A percentile compares a stretch with the other conserved stretches of the same genome.
Conservation (phyloP, 2,888 invertebrate species). For the Yponomeuta malinellus region DNA sequence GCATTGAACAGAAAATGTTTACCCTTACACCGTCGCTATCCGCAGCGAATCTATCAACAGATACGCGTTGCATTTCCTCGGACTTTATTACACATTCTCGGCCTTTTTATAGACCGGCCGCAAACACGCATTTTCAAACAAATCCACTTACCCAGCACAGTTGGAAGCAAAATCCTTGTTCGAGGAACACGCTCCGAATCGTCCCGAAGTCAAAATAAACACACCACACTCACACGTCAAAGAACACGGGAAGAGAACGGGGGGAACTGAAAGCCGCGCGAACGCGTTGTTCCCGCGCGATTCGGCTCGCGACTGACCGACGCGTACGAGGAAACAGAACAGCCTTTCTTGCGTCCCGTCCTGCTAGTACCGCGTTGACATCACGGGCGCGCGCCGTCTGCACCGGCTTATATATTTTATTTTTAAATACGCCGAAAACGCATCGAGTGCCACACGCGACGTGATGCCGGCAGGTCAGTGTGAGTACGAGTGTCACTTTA, state of each 20-base stretch:
- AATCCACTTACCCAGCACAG: background rate
- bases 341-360: background rate
- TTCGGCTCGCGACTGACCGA: background rate
- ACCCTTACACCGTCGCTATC: background rate
- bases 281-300: background rate
- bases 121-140: background rate
- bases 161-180: background rate
- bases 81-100: background rate
- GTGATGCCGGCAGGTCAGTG: slow-evolving; percentile 22
- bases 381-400: slow-evolving; percentile 25
- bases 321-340: background rate
- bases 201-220: background rate
- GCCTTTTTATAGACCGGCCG: background rate
- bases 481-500: background rate
- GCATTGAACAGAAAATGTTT: background rate
- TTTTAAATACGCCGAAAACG: slow-evolving; percentile 39
- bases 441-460: slow-evolving; percentile 26
- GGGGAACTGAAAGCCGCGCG: background rate
- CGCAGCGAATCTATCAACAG: background rate
- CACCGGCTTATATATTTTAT: slow-evolving; percentile 37
- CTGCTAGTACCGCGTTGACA: slow-evolving; percentile 6
- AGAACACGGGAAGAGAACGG: background rate
- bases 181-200: background rate
- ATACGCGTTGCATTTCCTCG: background rate
- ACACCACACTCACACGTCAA: background rate